Evolutionary conservation across 2,888 invertebrate species (phyloP).

Genomic region (Cataglyphis rosenhaueri): DNA sequence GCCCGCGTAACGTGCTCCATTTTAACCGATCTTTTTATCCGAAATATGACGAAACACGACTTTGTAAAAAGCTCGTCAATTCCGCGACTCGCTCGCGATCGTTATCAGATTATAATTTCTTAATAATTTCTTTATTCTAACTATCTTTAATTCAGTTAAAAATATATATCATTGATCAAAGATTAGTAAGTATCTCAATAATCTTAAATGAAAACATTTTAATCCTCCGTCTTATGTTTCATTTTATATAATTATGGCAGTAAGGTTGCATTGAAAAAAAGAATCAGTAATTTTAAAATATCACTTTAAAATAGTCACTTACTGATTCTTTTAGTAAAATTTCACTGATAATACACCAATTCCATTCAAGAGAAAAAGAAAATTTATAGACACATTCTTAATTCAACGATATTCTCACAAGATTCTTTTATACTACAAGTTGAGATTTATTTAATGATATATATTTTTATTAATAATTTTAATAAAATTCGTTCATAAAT

Average conservation of each 20-base stretch:
- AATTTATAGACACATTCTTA: background rate
- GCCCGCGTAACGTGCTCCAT: constrained; percentile 19
- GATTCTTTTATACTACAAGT: background rate
- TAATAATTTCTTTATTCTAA: background rate
- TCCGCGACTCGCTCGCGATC: background rate
- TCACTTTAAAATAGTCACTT: too few relatives aligned
- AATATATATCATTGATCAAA: background rate
- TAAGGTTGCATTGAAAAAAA: background rate
- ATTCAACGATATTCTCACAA: background rate
- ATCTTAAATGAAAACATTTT: background rate
- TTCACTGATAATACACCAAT: background rate
- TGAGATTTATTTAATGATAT: background rate
- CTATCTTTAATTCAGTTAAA: background rate
- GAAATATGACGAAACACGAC: constrained; percentile 26
- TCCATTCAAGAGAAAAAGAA: background rate
- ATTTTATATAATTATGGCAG: background rate
- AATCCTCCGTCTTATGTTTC: background rate
- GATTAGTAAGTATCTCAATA: background rate
- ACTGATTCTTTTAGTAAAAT: background rate
- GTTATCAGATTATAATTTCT: background rate
- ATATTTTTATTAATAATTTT: background rate
- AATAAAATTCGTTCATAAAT: background rate
- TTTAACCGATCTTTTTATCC: constrained; percentile 31
- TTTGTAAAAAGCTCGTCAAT: background rate
- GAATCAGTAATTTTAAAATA: background rate